Evolutionary conservation across 2,797 vertebrate species (phyloP), one percentile per base, ranked within the genome.

Genomic region (Chromis chromis): DNA sequence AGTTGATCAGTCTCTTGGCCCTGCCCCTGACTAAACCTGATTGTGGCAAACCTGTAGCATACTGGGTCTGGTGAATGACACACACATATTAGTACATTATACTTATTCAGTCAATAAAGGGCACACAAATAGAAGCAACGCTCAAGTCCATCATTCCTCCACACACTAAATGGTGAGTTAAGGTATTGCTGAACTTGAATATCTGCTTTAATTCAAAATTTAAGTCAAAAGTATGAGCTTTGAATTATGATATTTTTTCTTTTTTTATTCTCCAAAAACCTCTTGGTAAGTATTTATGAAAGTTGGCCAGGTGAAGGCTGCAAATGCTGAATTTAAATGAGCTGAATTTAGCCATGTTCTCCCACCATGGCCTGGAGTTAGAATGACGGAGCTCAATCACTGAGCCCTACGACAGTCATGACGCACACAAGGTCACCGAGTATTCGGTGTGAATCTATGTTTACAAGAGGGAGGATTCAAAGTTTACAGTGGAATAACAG

Each of bases 291-390:
- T 44, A 17, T 49, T 39, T 17, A 21, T 21, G 56, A 3, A 28
- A 24, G 9, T 22, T 4, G 10, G 10, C 9, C 55, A 53, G 24
- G 44, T 52, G 31, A 74, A 76, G 4, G 39, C 31, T 13, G 0
- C 2, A n/a, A 44, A 36, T 17, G 40, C 33, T 70, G 58, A 76
- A 78, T 82, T 72, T 24, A 46, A 71, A 85, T 50, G 21, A 78
- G 49, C 25, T 33, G 12, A 50, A 67, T 50, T 33, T 14, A 58
- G 42, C 19, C 17, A 14, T 49, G 25, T 46, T 81, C 81, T 86
- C 79, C 79, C 70, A 75, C 81, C 42, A 63, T 56, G 48, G 84
- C 84, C 81, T 52, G 61, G 2, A 83, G 85, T 53, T 0, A 74
- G 66, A 68, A 44, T 49, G 65, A 63, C 16, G 19, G 65, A 49